Evolutionary conservation across 2,113 vertebrate genomes (phyloP), one percentile per base, ranked within the genome.

Genomic region (Pongo pygmaeus): DNA sequence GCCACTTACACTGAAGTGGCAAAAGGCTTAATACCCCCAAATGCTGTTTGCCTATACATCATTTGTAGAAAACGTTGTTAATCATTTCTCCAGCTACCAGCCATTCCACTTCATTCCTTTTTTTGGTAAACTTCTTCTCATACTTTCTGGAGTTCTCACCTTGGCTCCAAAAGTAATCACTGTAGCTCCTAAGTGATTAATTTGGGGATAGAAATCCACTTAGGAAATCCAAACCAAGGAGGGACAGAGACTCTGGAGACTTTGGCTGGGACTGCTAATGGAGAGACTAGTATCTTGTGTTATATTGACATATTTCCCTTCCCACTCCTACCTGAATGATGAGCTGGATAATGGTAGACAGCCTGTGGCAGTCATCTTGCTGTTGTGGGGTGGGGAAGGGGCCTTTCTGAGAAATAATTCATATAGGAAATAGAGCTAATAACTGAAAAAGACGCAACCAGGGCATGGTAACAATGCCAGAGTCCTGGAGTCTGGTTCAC

Each of bases 331-430:
- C 25, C 57, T 32, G 32, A 64, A 16, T 20, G 59, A 74, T 74
- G 72, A 25, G 5, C 32, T 22, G 18, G 50, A 16, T 23, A 32
- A 7, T 52, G 72, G 7, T 12, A 43, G 48, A 22, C 22, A 0
- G 59, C 17, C 8, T 18, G 1, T 1, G 20, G 20, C 55, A 32
- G 72, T 55, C 64, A 6, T 55, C 52, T 48, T 50, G 20, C 40
- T 11, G 11, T 8, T 1, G 0, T n/a, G 3, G 27, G 22, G 3
- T 22, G 2, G 40, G 38, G 22, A 3, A 13, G 27, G 6, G 57
- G 3, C 23, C 8, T 61, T 74, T 38, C 80, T 52, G 55, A 50
- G 84, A 59, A 32, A 59, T 40, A 81, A 83, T 14, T 86, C 27
- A 59, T 86, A 5, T 6, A 72, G 6, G 55, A 72, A 70, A 40